These are phyloP conservation scores for Dipus sagitta DNA, from an alignment of 2,797 vertebrate species.

Conservation along the genomic window DNA sequence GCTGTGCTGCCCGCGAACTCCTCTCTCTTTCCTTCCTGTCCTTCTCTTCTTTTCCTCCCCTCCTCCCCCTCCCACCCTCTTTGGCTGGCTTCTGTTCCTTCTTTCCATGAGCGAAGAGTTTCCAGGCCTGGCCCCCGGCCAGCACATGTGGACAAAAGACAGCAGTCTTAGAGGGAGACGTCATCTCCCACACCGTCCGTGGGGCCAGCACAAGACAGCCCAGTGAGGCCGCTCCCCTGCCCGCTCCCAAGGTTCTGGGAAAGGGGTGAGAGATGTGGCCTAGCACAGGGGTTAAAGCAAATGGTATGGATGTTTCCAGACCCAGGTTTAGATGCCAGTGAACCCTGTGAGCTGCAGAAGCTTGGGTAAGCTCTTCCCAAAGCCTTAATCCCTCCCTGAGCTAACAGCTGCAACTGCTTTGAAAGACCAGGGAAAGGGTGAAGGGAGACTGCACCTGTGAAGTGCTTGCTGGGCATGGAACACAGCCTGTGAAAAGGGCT, in stretches of 20 bases:
- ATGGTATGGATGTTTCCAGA: not conserved
- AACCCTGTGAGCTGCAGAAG: too few relatives aligned
- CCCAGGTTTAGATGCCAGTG: not conserved
- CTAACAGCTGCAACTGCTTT: not conserved
- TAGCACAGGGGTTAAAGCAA: not conserved
- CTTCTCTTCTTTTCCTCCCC: slow-evolving; percentile 70
- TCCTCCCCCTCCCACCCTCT: slow-evolving; percentile 80
- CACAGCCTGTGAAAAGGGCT: not conserved
- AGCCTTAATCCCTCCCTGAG: not conserved
- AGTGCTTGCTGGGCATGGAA: rapidly evolving
- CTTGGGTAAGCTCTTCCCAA: too few relatives aligned
- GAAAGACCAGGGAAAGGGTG: not conserved
- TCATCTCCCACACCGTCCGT: slow-evolving; percentile 83
- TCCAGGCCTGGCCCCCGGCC: slow-evolving; percentile 88
- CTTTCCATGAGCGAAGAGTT: slow-evolving; percentile 85
- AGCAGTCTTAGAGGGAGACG: slow-evolving; percentile 83
- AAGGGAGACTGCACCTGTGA: not conserved
- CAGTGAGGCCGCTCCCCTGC: not conserved
- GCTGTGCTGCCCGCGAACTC: slow-evolving; percentile 5
- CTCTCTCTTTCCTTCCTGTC: slow-evolving; percentile 52
- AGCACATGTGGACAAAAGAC: slow-evolving; percentile 85
- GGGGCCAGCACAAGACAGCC: slow-evolving; percentile 24
- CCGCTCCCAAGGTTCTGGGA: slow-evolving; percentile 4
- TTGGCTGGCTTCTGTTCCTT: slow-evolving; percentile 83
- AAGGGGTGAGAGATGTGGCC: not conserved